phyloP scores from a whole-genome alignment of 1,140 invertebrate species.

The Tetragonula clypearis region DNA sequence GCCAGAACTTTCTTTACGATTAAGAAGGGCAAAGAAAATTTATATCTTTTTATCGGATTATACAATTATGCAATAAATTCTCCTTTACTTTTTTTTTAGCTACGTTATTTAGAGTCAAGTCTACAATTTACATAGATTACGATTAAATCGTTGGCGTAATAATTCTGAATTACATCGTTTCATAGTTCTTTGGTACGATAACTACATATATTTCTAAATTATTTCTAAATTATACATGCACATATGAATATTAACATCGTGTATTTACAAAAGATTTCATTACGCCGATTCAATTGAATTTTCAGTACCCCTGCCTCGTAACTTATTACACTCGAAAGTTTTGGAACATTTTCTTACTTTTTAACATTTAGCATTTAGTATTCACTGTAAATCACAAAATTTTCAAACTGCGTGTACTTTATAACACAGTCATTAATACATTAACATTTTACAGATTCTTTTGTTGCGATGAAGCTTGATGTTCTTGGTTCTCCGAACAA shows the following conservation, averaged over 20 bases:
- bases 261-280: slow-evolving; percentile 6
- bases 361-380: no score
- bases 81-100: background rate
- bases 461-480: no score
- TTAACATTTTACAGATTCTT: no score
- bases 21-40: background rate
- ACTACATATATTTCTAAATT: no score
- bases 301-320: background rate
- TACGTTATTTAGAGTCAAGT: background rate
- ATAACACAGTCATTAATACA: no score
- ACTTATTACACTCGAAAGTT: background rate
- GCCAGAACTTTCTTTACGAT: background rate
- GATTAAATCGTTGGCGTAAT: background rate
- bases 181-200: no score
- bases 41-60: background rate
- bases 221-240: background rate
- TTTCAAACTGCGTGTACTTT: no score
- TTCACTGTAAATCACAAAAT: no score
- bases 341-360: no score
- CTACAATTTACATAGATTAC: background rate
- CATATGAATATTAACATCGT: background rate
- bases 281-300: background rate
- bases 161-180: background rate
- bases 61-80: background rate
- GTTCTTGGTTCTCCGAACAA: no score